Evolutionary conservation across 2,888 invertebrate species (phyloP), one percentile per base, ranked within the genome.

Genomic region (Nomada fucata): DNA sequence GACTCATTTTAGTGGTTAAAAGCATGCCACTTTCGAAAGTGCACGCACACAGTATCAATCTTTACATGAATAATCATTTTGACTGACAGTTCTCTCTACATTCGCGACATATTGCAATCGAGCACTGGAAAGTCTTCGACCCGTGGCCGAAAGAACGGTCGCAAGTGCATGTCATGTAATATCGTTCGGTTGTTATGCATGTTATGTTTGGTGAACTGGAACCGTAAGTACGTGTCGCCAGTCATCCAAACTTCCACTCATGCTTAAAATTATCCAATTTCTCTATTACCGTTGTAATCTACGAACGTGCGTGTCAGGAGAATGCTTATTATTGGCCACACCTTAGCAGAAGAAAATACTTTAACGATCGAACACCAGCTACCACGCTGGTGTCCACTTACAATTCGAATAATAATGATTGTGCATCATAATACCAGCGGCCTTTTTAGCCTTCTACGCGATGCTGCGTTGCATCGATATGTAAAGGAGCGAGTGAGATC

Each of bases 251-350:
- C 44, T 72, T 85, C 76, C 68, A 70, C 61, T 79, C 82, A 63
- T 73, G 79, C 69, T 85, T 75, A 76, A 79, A 85, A 75, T 72
- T 81, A 67, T 69, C 83, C 82, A 77, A 85, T 85, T 78, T 74
- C 76, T 65, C 73, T 82, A 68, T 82, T 85, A 72, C 71, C 69
- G 55, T 52, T 63, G 26, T 15, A 36, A 20, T 47, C 18, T 47
- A 53, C 36, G 20, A 44, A 69, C 50, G 76, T 72, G 74, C 63
- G 52, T 70, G 71, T 20, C 53, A 59, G n/a, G 55, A 29, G 57
- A 63, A 59, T 71, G 73, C 50, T 71, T 82, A 74, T 85, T 83
- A 79, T 44, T 79, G 53, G 72, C 83, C 72, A 63, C 76, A 85
- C 77, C 70, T 77, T 69, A 44, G 71, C 42, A 42, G 75, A 50